These are phyloP conservation scores for Cheumatopsyche charites DNA, from an alignment of 1,140 invertebrate species.

Conservation along the genomic window DNA sequence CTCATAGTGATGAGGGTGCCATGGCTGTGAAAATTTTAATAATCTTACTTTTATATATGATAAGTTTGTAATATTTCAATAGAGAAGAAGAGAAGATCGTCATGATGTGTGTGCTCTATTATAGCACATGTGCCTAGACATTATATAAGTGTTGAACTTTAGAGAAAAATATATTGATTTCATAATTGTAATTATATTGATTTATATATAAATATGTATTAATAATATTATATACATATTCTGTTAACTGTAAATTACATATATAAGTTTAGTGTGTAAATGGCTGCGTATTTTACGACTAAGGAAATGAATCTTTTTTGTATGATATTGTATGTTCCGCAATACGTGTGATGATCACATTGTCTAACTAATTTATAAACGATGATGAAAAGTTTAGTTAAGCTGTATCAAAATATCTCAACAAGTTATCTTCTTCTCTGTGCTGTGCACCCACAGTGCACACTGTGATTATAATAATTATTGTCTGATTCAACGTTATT, in stretches of 20 bases:
- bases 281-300: constrained; percentile 41
- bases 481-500: no score
- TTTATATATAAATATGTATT: constrained; percentile 28
- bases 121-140: constrained; percentile 39
- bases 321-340: constrained; percentile 47
- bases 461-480: no score
- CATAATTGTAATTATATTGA: constrained; percentile 29
- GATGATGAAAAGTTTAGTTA: constrained; percentile 32
- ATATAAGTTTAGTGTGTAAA: constrained; percentile 40
- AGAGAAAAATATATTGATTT: constrained; percentile 46
- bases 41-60: constrained; percentile 47
- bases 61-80: constrained; percentile 41
- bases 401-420: constrained; percentile 31
- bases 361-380: constrained; percentile 45
- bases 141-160: constrained; percentile 43
- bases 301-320: constrained; percentile 45
- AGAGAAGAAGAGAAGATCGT: constrained; percentile 33
- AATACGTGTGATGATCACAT: constrained; percentile 35
- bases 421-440: constrained; percentile 31
- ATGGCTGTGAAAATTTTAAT: constrained; percentile 49
- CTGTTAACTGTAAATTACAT: constrained; percentile 38
- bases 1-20: constrained; percentile 38
- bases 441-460: constrained; percentile 19
- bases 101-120: constrained; percentile 39
- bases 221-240: constrained; percentile 15